Evolutionary conservation across 2,113 vertebrate species (phyloP), one percentile per base, ranked within the genome.

Genomic region (Miniopterus natalensis): DNA sequence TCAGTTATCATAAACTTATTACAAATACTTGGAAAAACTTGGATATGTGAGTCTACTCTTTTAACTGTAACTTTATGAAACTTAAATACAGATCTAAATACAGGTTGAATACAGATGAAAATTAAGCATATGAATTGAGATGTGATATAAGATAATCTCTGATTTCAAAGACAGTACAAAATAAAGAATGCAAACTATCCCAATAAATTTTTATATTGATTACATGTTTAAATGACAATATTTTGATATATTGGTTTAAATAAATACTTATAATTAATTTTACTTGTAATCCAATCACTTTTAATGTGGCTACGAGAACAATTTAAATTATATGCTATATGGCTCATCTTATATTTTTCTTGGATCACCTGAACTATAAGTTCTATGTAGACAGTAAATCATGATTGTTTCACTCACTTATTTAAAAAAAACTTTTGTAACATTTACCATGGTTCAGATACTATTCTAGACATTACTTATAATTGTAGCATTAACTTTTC

Each of bases 211-310:
- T 70, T 45, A 86, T 47, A 40, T 17, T 8, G 47, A 45, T 70
- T 73, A 17, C 8, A 29, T 51, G 8, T 89, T 94, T 47, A 77
- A 66, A 42, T 80, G 27, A 59, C 27, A 80, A 55, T 85, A 86
- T 47, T 74, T 88, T 89, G 14, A 85, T 59, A 49, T 21, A 40
- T 29, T 40, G 4, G 12, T 36, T 95, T 90, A 83, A 73, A 65
- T 84, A 61, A 83, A 89, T 81, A 71, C 63, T 83, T 65, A 40
- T 83, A 68, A 92, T 94, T 47, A 84, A 73, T 57, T 87, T 86
- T 68, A 55, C 42, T 74, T 94, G 1, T 42, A 91, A 85, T 74
- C 21, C 5, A 59, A 53, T 74, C 29, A 75, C 15, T 95, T 93
- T 42, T 47, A 49, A 40, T 78, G 13, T 40, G 75, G 42, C 25